These are phyloP conservation scores for Oenanthe melanoleuca DNA, from an alignment of 2,113 vertebrate species.

Conservation along the genomic window DNA sequence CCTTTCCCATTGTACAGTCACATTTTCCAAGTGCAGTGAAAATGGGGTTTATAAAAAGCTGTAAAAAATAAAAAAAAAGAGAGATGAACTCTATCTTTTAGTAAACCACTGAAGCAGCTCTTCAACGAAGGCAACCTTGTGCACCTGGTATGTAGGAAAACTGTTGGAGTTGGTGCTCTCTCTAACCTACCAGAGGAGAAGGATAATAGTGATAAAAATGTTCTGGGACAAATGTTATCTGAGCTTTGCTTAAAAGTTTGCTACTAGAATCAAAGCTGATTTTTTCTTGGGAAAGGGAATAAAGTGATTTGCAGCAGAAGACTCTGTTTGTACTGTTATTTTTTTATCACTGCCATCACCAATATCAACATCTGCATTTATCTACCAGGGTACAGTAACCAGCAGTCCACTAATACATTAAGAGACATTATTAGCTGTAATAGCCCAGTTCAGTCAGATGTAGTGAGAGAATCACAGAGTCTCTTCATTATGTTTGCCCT, in stretches of 20 bases:
- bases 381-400: background rate
- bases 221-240: background rate
- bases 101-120: background rate
- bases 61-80: background rate
- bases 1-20: conserved; percentile 59
- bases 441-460: background rate
- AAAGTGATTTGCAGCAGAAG: background rate
- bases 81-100: background rate
- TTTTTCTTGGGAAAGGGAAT: background rate
- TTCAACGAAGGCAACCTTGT: background rate
- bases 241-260: background rate
- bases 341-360: conserved; percentile 19
- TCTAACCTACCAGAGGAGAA: background rate
- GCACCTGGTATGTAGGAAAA: background rate
- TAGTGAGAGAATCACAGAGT: background rate
- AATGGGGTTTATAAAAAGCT: conserved; percentile 23
- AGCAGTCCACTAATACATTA: background rate
- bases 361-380: background rate
- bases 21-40: conserved; percentile 62
- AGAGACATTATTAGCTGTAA: background rate
- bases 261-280: background rate
- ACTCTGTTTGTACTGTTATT: background rate
- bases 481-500: background rate
- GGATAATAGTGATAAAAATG: background rate
- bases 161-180: background rate